phyloP scores from a whole-genome alignment of 2,888 invertebrate genomes.

The Sericinus montela region DNA sequence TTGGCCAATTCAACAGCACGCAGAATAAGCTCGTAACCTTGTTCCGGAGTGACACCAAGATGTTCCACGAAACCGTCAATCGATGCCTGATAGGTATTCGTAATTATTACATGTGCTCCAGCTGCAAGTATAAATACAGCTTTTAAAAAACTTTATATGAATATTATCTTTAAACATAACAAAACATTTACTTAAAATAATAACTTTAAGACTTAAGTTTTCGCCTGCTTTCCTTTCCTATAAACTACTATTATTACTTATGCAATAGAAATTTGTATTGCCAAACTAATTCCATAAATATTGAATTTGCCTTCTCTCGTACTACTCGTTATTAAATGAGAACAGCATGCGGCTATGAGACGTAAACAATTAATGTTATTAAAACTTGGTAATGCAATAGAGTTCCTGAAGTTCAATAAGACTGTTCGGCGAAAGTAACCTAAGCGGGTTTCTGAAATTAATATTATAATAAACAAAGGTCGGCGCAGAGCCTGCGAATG shows the following conservation, averaged over 20 bases:
- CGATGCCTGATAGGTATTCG: conserved; percentile 94
- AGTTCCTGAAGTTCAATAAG: conserved; percentile 51
- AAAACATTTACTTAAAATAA: background rate
- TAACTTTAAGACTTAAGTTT: conserved; percentile 5
- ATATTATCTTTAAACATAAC: conserved; percentile 27
- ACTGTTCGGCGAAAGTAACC: conserved; percentile 48
- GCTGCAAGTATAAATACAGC: conserved; percentile 69
- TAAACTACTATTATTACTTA: conserved; percentile 35
- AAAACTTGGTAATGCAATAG: conserved; percentile 64
- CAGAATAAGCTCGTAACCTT: conserved; percentile 85
- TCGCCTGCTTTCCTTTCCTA: conserved; percentile 41
- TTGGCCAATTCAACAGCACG: conserved; percentile 87
- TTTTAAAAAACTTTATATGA: conserved; percentile 22
- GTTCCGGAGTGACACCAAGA: conserved; percentile 82
- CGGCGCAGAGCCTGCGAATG: conserved; percentile 63
- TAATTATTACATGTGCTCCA: conserved; percentile 92
- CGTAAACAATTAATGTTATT: conserved; percentile 71
- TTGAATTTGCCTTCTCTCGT: conserved; percentile 35
- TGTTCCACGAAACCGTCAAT: conserved; percentile 87
- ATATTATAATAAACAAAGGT: conserved; percentile 71
- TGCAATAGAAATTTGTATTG: conserved; percentile 33
- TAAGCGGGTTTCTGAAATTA: conserved; percentile 66
- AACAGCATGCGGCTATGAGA: conserved; percentile 60
- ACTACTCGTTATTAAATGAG: conserved; percentile 51
- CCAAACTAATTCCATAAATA: conserved; percentile 32